Evolutionary conservation across 2,888 invertebrate species (phyloP).

Genomic region (Phyllotreta striolata): DNA sequence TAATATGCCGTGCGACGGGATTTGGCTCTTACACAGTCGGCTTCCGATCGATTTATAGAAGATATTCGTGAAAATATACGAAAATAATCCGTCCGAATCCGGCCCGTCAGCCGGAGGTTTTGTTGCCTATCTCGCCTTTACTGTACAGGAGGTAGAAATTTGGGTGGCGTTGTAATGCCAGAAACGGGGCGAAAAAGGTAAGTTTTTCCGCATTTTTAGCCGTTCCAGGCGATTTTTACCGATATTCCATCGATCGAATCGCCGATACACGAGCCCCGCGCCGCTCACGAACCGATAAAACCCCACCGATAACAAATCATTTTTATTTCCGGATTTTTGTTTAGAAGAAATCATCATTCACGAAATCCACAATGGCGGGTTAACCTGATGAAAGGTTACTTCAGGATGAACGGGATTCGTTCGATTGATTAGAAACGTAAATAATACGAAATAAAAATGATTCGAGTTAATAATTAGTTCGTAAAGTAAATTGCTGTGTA

Average conservation of each 20-base stretch:
- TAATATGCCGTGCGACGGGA: slow-evolving; percentile 10
- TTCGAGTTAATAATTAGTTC: too few relatives aligned
- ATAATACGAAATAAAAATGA: slow-evolving; percentile 6
- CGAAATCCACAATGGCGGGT: slow-evolving; percentile 61
- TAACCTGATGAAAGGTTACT: slow-evolving; percentile 45
- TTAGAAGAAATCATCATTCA: slow-evolving; percentile 48
- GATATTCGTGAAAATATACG: not conserved
- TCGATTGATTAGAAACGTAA: slow-evolving; percentile 30
- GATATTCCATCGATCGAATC: too few relatives aligned
- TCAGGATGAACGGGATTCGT: slow-evolving; percentile 50
- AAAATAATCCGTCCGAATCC: slow-evolving; percentile 29
- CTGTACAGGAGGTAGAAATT: slow-evolving; percentile 72
- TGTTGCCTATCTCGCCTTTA: slow-evolving; percentile 45
- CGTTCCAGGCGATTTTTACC: slow-evolving; percentile 17
- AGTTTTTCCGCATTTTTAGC: slow-evolving; percentile 62
- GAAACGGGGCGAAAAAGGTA: slow-evolving; percentile 78
- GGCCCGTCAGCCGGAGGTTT: slow-evolving; percentile 40
- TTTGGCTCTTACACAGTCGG: not conserved
- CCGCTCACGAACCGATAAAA: slow-evolving; percentile 5
- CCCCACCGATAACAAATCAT: slow-evolving; percentile 6
- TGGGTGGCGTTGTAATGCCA: slow-evolving; percentile 83
- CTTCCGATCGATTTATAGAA: not conserved
- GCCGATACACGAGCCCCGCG: too few relatives aligned
- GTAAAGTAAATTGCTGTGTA: too few relatives aligned
- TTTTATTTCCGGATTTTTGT: slow-evolving; percentile 28